Base-by-base conservation (phyloP, 2,113 vertebrate genomes). In the Varanus salvator region DNA sequence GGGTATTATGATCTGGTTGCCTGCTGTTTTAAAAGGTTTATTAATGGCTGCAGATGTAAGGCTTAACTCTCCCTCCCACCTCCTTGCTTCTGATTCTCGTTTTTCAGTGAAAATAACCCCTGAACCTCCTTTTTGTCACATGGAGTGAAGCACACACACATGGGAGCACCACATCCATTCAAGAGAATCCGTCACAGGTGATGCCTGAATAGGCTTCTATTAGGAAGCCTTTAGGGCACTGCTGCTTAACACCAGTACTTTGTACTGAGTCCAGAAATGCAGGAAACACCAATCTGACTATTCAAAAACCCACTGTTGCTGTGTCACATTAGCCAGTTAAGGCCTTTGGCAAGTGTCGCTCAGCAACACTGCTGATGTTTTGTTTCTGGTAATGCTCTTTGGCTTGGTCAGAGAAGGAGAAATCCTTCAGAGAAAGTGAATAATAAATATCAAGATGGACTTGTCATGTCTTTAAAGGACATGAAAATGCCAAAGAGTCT, bases 381-480 rank as follows among this genome's bases (percentile, higher is more conserved):
- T 78, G 75, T 23, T 64, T 87, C 75, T 52, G 15, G 84, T 85
- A 68, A 25, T 8, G 86, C 50, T 76, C 44, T 90, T 29, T 91
- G 57, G 85, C 76, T 87, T 68, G 90, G 93, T 91, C 78, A 86
- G 38, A 17, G n/a, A 17, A 14, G 54, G 14, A 48, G 71, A 91
- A 88, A 3, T 76, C 90, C 38, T 27, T 72, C 29, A 86, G 85
- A 77, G 54, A 31, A 3, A 23, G 25, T 66, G 17, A 4, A 80
- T 7, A 91, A 57, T 54, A 86, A 27, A 77, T 5, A 80, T 71
- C 44, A 90, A 80, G 57, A 69, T 7, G 68, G 50, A 14, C 87
- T 23, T 89, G 48, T 86, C 88, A 15, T 86, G 6, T 74, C 6
- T 12, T 0, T 0, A 80, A 69, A 91, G 17, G 6, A 80, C 48